Percentiles rank a stretch among this genome's conserved stretches.
phyloP scores from a whole-genome alignment of 2,888 invertebrate genomes.

The Malthinus seriepunctatus region DNA sequence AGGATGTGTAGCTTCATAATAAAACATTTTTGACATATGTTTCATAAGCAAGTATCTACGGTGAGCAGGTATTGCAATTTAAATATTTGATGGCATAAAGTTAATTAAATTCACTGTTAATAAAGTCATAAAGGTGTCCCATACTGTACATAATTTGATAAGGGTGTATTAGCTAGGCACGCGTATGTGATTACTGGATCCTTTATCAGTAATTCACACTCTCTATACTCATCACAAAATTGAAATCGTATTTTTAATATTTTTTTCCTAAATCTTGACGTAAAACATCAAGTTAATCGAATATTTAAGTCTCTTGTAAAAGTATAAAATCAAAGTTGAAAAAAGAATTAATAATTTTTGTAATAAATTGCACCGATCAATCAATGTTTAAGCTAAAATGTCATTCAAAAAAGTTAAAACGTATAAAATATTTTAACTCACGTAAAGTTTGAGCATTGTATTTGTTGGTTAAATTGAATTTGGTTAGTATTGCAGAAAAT shows the following conservation, averaged over 20 bases:
- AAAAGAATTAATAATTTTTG: too few species aligned
- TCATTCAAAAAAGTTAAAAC: too few species aligned
- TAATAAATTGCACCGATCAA: too few species aligned
- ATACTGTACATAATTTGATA: conserved; percentile 51
- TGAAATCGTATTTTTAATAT: conserved; percentile 25
- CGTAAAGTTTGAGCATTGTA: too few species aligned
- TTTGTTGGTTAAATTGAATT: too few species aligned
- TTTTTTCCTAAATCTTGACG: neutral
- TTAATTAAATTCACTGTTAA: conserved; percentile 51
- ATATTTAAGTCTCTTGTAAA: too few species aligned
- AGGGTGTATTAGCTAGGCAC: conserved; percentile 49
- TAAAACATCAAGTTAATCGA: neutral
- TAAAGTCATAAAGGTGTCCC: conserved; percentile 49
- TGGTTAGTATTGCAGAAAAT: too few species aligned
- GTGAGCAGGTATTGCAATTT: conserved; percentile 36
- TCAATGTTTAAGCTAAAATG: too few species aligned
- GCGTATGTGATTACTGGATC: conserved; percentile 47
- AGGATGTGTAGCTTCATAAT: neutral
- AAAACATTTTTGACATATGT: conserved; percentile 39
- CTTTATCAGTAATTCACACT: conserved; percentile 49
- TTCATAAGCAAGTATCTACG: conserved; percentile 40
- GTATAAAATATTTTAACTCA: too few species aligned
- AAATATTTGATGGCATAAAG: conserved; percentile 44
- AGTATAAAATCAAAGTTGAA: too few species aligned
- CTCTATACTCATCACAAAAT: conserved; percentile 39